These are phyloP conservation scores for Harpalus rufipes DNA, from an alignment of 2,888 invertebrate genomes.

Conservation along the genomic window DNA sequence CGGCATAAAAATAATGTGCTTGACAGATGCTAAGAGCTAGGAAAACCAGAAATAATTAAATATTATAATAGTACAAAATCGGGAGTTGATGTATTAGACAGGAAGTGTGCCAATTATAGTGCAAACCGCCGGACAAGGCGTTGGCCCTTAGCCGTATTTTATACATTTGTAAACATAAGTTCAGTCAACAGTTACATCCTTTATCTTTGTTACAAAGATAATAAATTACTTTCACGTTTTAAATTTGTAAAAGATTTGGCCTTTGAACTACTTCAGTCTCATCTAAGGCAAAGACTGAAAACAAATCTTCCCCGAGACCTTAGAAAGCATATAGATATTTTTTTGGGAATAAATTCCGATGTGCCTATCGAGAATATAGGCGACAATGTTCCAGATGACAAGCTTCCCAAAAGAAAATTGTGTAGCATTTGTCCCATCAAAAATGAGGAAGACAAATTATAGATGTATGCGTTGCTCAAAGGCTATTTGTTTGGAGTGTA, in stretches of 20 bases:
- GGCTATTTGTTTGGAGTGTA: constrained; percentile 3
- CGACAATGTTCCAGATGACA: not conserved
- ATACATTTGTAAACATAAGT: constrained; percentile 68
- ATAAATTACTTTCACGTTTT: not conserved
- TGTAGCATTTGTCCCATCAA: constrained; percentile 11
- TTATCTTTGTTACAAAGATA: not conserved
- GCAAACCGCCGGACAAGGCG: too few relatives aligned
- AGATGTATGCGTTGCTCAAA: not conserved
- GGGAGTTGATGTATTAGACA: constrained; percentile 69
- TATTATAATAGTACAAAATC: constrained; percentile 71
- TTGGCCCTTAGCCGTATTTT: too few relatives aligned
- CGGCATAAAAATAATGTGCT: too few relatives aligned
- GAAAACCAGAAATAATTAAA: constrained; percentile 70
- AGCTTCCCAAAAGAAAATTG: constrained; percentile 58
- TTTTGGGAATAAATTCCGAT: too few relatives aligned
- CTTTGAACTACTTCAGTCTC: not conserved
- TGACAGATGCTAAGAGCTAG: not conserved
- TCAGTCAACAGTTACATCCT: constrained; percentile 63
- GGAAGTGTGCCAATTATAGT: constrained; percentile 71
- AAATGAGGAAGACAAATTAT: constrained; percentile 30
- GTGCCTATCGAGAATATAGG: not conserved
- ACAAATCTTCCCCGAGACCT: not conserved
- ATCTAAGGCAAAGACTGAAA: not conserved
- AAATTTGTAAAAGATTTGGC: not conserved
- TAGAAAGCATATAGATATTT: too few relatives aligned